phyloP scores from a whole-genome alignment of 2,888 invertebrate genomes.

The Temnothorax unifasciatus region DNA sequence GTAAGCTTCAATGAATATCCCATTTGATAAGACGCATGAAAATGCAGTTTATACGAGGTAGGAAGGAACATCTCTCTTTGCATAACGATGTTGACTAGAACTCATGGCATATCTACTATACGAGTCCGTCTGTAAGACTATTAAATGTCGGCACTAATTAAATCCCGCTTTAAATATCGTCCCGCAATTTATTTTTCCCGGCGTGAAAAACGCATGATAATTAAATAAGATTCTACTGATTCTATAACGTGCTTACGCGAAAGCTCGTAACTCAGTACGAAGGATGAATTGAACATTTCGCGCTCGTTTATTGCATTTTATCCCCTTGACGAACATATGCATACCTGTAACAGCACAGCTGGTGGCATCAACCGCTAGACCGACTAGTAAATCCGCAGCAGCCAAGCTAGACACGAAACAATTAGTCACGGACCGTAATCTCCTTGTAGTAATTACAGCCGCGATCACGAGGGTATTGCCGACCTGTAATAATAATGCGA shows the following conservation, averaged over 20 bases:
- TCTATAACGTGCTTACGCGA: neutral
- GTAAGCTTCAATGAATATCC: conserved; percentile 76
- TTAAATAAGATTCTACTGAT: neutral
- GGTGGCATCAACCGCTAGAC: conserved; percentile 98
- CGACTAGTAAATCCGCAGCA: conserved; percentile 96
- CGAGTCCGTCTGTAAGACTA: neutral
- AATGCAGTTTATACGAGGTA: neutral
- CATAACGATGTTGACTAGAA: neutral
- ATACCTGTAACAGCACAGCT: conserved; percentile 89
- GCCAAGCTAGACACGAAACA: conserved; percentile 98
- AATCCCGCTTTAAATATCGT: neutral
- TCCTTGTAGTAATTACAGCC: conserved; percentile 94
- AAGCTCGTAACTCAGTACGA: neutral
- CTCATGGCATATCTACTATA: neutral
- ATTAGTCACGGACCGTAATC: conserved; percentile 97
- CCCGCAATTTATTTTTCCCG: neutral
- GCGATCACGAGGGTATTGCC: conserved; percentile 97
- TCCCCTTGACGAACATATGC: conserved; percentile 33
- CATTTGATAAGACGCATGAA: conserved; percentile 29
- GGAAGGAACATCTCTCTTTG: neutral
- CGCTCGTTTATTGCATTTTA: conserved; percentile 19
- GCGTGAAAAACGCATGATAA: neutral
- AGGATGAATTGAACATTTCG: neutral
- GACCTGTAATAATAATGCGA: conserved; percentile 85
- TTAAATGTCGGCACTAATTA: conserved; percentile 16